These are phyloP conservation scores for Cyprinodon diabolis DNA, from an alignment of 2,797 vertebrate genomes.

Conservation along the genomic window DNA sequence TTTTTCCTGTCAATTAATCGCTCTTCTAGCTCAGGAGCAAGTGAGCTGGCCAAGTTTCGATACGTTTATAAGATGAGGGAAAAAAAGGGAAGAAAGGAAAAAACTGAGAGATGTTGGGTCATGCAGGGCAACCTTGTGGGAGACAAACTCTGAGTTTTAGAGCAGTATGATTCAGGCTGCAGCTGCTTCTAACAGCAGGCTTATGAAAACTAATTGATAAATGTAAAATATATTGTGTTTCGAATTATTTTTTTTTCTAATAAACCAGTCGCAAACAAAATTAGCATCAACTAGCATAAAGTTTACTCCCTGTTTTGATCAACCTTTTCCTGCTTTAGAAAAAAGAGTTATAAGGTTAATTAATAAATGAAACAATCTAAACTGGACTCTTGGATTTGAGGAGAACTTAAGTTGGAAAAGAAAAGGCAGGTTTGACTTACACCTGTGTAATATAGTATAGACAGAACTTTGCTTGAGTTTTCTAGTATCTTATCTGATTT, in stretches of 20 bases:
- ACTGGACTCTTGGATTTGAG: not conserved
- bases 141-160: conserved; percentile 19
- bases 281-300: not conserved
- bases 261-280: not conserved
- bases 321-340: not conserved
- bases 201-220: not conserved
- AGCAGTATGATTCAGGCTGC: conserved; percentile 14
- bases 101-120: conserved; percentile 29
- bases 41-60: conserved; percentile 50
- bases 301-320: not conserved
- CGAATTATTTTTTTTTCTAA: not conserved
- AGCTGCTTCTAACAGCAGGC: conserved; percentile 12
- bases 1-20: conserved; percentile 8
- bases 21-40: conserved; percentile 27
- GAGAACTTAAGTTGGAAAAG: not conserved
- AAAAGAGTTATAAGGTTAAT: not conserved
- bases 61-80: conserved; percentile 26
- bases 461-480: not conserved
- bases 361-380: not conserved
- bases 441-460: not conserved
- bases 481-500: too few species aligned
- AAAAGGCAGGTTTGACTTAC: too few species aligned
- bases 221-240: not conserved
- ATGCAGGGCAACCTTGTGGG: conserved; percentile 20
- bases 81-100: conserved; percentile 13